Evolutionary conservation across 1,140 invertebrate species (phyloP), one percentile per base, ranked within the genome.

Genomic region (Cryptotermes secundus): DNA sequence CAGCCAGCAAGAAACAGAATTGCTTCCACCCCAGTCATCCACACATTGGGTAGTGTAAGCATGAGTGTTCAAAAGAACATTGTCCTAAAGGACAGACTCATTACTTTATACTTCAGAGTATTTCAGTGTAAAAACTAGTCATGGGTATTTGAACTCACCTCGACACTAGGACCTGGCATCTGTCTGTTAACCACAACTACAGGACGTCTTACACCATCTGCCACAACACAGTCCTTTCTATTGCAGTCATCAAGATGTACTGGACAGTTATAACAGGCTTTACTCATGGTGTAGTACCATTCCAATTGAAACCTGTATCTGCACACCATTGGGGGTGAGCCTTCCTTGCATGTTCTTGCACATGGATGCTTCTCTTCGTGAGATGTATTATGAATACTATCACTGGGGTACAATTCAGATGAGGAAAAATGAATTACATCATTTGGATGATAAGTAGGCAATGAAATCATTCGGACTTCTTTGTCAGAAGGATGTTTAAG

Each of bases 261-360:
- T 0, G 96, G 96, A 88, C 97, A 98, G 86, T 95, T 90, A 87
- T 93, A 96, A 87, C 97, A 98, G 1, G 97, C 96, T 88, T 97
- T 97, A 87, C 95, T 96, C 92, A 97, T 93, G 1, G 95, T 95
- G 82, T 94, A 92, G 89, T 97, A 97, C 91, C 93, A 94, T 88
- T 97, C 96, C 0, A 96, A 87, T 72, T 91, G 89, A 87, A 96
- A 96, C 83, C 92, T 89, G 88, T 96, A 97, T 81, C 91, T 89
- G 86, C 96, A 96, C 16, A 91, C 90, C 92, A 93, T 93, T 2
- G 92, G 91, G n/a, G 91, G 87, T 2, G 88, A 91, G 83, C 90
- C 91, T 42, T 89, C 88, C 79, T 86, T 85, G 87, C 94, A 95
- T 42, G 86, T 86, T 84, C 94, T 89, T 24, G 88, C 87, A 87